Base-by-base conservation (phyloP, 2,888 invertebrate species). In the Actias luna region DNA sequence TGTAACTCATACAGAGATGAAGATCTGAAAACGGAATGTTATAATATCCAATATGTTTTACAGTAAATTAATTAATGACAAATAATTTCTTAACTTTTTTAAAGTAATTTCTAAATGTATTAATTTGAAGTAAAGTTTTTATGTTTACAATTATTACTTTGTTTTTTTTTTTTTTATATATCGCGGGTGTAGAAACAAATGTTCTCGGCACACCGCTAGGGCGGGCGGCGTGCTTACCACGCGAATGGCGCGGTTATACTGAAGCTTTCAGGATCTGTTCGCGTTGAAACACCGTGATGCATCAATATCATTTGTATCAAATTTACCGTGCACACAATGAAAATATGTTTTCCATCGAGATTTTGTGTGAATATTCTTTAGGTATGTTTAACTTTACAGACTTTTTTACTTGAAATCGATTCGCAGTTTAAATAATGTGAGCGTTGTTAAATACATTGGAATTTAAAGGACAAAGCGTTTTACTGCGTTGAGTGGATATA, bases 191-290 rank as follows among this genome's bases (percentile, higher is more conserved):
- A 12, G 29, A 16, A 25, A 46, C 57, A 62, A 36, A 59, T 58
- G 60, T 66, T 65, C 63, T 39, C 60, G 68, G 59, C 65, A 66
- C 66, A 61, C 63, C 50, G 59, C 63, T 31, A 10, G 58, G 68
- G 65, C 63, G 62, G 64, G 64, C 72, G 64, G 65, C 67, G 76
- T 76, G 74, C 63, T 66, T 52, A 63, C 75, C 65, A 66, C 75
- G 68, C 76, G 70, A 64, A 29, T 65, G 62, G 63, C 74, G 71
- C 71, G 74, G 69, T 68, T 63, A 70, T 57, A 76, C 76, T 76
- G 58, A 63, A 66, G 64, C 65, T 65, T 65, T 62, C 60, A 59
- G 59, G 66, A 69, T 33, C 63, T 61, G 64, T 66, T 58, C 60
- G 42, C 64, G 60, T 58, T 63, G 67, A 67, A 70, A 74, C 66